These are phyloP conservation scores for Telenomus remus DNA, from an alignment of 1,140 invertebrate species.

Conservation along the genomic window DNA sequence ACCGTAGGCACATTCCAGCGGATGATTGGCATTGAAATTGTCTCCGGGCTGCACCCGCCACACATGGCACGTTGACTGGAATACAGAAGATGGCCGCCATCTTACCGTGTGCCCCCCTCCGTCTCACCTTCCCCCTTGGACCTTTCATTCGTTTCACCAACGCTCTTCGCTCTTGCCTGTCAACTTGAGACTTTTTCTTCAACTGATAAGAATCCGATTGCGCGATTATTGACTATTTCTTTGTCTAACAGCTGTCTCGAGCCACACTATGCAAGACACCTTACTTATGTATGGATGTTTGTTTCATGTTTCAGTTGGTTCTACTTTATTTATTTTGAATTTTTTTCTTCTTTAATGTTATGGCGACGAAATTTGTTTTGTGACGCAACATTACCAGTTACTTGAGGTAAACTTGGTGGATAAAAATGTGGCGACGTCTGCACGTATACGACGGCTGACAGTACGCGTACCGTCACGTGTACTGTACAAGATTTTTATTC, in stretches of 20 bases:
- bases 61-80: slow-evolving; percentile 68
- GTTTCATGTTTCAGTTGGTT: neutral
- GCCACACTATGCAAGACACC: too few relatives aligned
- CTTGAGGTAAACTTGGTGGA: neutral
- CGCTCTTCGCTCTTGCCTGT: slow-evolving; percentile 9
- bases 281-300: too few relatives aligned
- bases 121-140: slow-evolving; percentile 18
- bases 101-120: slow-evolving; percentile 60
- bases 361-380: too few relatives aligned
- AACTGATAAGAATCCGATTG: neutral
- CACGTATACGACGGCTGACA: slow-evolving; percentile 17
- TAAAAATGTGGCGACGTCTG: slow-evolving; percentile 1
- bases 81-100: slow-evolving; percentile 74
- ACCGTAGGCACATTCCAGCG: slow-evolving; percentile 67
- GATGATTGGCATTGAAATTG: slow-evolving; percentile 74
- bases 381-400: too few relatives aligned
- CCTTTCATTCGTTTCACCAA: slow-evolving; percentile 23
- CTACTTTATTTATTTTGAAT: neutral
- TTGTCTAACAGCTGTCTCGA: neutral
- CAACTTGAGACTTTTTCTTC: slow-evolving; percentile 20
- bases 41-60: slow-evolving; percentile 67
- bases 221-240: slow-evolving; percentile 6
- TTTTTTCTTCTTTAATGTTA: neutral
- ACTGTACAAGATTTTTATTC: slow-evolving; percentile 61
- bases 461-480: slow-evolving; percentile 68